These are phyloP conservation scores for Pelusios castaneus DNA, from an alignment of 2,113 vertebrate species.

Conservation along the genomic window DNA sequence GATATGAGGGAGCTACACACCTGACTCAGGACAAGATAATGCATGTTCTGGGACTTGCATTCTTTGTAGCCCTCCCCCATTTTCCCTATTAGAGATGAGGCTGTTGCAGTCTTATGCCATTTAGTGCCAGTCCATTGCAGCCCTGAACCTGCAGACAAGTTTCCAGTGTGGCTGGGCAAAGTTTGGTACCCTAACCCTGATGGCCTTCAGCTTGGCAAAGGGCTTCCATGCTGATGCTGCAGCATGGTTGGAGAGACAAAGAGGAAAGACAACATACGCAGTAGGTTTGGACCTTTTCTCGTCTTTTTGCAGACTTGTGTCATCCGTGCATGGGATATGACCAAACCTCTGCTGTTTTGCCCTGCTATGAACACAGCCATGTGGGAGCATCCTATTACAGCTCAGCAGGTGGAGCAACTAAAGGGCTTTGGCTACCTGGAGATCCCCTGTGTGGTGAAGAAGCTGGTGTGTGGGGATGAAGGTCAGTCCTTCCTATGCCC, in stretches of 20 bases:
- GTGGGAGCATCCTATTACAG: constrained; percentile 96
- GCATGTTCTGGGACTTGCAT: background rate
- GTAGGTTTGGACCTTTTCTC: background rate
- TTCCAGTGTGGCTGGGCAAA: background rate
- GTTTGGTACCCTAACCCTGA: background rate
- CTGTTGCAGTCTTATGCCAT: background rate
- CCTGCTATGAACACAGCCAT: constrained; percentile 99
- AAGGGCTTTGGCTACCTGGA: constrained; percentile 89
- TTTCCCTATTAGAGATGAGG: background rate
- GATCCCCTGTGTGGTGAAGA: constrained; percentile 92
- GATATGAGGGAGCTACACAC: background rate
- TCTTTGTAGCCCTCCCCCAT: background rate
- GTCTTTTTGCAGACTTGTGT: constrained; percentile 85
- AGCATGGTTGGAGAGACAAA: background rate
- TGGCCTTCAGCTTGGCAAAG: background rate
- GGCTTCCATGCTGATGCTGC: background rate
- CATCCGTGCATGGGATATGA: constrained; percentile 92
- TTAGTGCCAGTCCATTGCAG: background rate
- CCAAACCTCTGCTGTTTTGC: constrained; percentile 93
- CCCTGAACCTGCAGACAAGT: background rate
- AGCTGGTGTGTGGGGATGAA: constrained; percentile 93
- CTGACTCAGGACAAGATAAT: background rate
- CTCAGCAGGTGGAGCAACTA: constrained; percentile 85
- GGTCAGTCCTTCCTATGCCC: constrained; percentile 75
- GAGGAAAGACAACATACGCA: background rate